phyloP scores from a whole-genome alignment of 1,140 invertebrate genomes.

The Zaprionus gabonicus region DNA sequence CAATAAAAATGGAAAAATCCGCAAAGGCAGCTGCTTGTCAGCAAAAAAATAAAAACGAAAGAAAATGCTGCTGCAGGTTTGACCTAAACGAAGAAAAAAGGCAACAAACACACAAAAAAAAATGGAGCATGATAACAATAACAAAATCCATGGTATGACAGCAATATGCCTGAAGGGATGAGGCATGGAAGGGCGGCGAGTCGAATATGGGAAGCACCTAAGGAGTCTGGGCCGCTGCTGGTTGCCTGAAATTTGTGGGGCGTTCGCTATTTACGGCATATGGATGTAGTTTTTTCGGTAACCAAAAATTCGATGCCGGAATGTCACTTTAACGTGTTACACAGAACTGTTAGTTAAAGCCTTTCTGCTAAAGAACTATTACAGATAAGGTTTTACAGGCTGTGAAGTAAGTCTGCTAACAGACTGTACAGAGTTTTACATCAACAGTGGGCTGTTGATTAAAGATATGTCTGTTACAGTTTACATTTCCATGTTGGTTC shows the following conservation, averaged over 20 bases:
- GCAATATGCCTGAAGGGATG: conserved; percentile 54
- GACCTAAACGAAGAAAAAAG: conserved; percentile 48
- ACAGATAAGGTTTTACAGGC: not conserved
- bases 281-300: conserved; percentile 11
- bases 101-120: conserved; percentile 7
- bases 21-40: conserved; percentile 58
- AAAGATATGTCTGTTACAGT: too few relatives aligned
- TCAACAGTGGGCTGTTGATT: not conserved
- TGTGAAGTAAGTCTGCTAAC: too few relatives aligned
- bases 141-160: conserved; percentile 51
- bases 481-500: too few relatives aligned
- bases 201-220: conserved; percentile 31
- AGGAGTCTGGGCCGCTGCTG: not conserved
- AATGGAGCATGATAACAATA: conserved; percentile 52
- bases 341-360: conserved; percentile 1
- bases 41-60: conserved; percentile 48
- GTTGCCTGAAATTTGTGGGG: conserved; percentile 30
- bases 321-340: conserved; percentile 26
- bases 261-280: conserved; percentile 22
- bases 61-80: conserved; percentile 55
- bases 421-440: too few relatives aligned
- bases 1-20: conserved; percentile 63
- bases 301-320: not conserved
- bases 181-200: conserved; percentile 30
- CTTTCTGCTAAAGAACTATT: not conserved